phyloP scores from a whole-genome alignment of 1,140 invertebrate species.

The Drosophila micromelanica region DNA sequence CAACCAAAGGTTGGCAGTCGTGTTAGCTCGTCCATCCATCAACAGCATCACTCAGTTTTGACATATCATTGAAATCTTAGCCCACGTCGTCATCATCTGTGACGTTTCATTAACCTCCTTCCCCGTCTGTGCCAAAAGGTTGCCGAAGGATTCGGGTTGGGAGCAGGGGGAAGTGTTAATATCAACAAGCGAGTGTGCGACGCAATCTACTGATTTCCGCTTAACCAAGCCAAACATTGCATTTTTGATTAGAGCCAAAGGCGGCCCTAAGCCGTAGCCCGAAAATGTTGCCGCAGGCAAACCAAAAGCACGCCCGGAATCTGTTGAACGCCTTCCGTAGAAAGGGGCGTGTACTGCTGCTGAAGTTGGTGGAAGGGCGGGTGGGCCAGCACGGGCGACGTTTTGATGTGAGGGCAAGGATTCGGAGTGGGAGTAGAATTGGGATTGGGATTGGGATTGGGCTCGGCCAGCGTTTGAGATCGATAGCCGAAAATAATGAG shows the following conservation, averaged over 20 bases:
- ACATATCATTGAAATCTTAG: constrained; percentile 82
- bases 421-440: not conserved
- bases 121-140: constrained; percentile 1
- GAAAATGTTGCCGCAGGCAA: constrained; percentile 52
- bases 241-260: constrained; percentile 76
- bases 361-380: constrained; percentile 30
- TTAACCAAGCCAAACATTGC: constrained; percentile 83
- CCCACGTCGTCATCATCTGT: constrained; percentile 73
- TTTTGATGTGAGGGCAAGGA: constrained; percentile 7
- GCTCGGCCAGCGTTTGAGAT: constrained; percentile 22
- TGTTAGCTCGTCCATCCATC: constrained; percentile 69
- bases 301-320: constrained; percentile 26
- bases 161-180: constrained; percentile 58
- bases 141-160: not conserved
- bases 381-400: not conserved
- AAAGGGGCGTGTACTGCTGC: constrained; percentile 10
- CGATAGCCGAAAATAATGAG: constrained; percentile 28
- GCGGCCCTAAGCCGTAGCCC: constrained; percentile 59
- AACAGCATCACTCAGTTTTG: constrained; percentile 80
- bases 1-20: constrained; percentile 48
- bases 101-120: constrained; percentile 78
- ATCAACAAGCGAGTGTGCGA: constrained; percentile 76
- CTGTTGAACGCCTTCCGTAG: not conserved
- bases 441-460: not conserved
- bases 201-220: constrained; percentile 82